Evolutionary conservation across 2,797 vertebrate genomes (phyloP).

Genomic region (Diglossa cyanea): DNA sequence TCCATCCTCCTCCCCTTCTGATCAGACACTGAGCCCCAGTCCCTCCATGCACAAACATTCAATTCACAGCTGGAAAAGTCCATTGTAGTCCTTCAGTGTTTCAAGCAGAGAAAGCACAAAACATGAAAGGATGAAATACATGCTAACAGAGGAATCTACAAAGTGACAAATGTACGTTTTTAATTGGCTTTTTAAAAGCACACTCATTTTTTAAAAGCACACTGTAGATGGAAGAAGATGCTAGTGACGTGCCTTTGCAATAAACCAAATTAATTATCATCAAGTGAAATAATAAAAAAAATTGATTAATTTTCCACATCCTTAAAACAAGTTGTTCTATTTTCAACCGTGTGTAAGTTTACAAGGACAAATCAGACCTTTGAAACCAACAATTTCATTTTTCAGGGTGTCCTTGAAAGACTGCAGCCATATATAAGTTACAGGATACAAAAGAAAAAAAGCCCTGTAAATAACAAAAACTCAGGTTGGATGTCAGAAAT

Average conservation of each 20-base stretch:
- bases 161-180: not conserved
- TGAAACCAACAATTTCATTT: not conserved
- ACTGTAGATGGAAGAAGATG: not conserved
- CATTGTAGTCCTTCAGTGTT: not conserved
- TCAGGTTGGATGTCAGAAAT: constrained; percentile 19
- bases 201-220: not conserved
- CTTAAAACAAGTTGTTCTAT: not conserved
- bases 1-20: not conserved
- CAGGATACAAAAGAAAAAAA: not conserved
- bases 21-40: not conserved
- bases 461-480: constrained; percentile 8
- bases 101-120: not conserved
- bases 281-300: not conserved
- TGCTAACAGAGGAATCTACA: not conserved
- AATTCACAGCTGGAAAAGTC: not conserved
- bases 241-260: not conserved
- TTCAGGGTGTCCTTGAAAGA: constrained; percentile 39
- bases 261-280: not conserved
- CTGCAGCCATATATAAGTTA: not conserved
- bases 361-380: constrained; percentile 31
- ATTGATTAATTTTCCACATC: not conserved
- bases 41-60: not conserved
- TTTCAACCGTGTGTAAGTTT: not conserved
- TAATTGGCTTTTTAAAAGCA: not conserved
- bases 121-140: not conserved